A percentile compares a stretch with the other conserved stretches of the same genome.
Conservation (phyloP, 2,888 invertebrate species). For the Dryadula phaetusa region DNA sequence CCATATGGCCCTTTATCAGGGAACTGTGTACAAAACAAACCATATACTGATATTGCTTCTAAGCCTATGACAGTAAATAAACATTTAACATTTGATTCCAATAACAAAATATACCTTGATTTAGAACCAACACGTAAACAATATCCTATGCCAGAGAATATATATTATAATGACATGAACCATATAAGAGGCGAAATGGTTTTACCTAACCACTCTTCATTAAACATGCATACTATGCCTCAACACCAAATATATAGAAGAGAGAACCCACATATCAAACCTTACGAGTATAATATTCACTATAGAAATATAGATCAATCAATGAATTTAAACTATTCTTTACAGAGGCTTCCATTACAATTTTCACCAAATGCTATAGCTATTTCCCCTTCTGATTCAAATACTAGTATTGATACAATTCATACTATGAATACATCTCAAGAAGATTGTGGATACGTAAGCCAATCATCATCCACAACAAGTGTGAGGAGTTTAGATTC, state of each 20-base stretch:
- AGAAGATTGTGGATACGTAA: slow-evolving; percentile 81
- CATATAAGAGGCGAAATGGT: slow-evolving; percentile 65
- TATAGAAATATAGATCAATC: slow-evolving; percentile 66
- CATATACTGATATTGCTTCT: slow-evolving; percentile 62
- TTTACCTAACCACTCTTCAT: slow-evolving; percentile 63
- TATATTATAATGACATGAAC: slow-evolving; percentile 67
- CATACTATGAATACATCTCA: slow-evolving; percentile 65
- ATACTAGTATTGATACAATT: slow-evolving; percentile 70
- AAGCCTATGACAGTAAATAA: slow-evolving; percentile 65
- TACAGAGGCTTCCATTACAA: slow-evolving; percentile 66
- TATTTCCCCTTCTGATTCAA: slow-evolving; percentile 78
- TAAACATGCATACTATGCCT: slow-evolving; percentile 63
- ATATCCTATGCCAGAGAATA: slow-evolving; percentile 62
- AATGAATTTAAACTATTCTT: slow-evolving; percentile 59
- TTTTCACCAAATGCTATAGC: slow-evolving; percentile 75
- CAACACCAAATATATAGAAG: slow-evolving; percentile 69
- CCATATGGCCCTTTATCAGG: slow-evolving; percentile 65
- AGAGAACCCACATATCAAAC: slow-evolving; percentile 63
- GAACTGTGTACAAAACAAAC: slow-evolving; percentile 67
- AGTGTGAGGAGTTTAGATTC: slow-evolving; percentile 76
- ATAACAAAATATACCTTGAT: slow-evolving; percentile 67
- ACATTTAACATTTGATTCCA: slow-evolving; percentile 63
- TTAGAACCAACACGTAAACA: slow-evolving; percentile 68
- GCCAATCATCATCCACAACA: slow-evolving; percentile 76
- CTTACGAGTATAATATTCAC: slow-evolving; percentile 67